Conservation (phyloP, 2,888 invertebrate species). For the Drosophila buzzatii region DNA sequence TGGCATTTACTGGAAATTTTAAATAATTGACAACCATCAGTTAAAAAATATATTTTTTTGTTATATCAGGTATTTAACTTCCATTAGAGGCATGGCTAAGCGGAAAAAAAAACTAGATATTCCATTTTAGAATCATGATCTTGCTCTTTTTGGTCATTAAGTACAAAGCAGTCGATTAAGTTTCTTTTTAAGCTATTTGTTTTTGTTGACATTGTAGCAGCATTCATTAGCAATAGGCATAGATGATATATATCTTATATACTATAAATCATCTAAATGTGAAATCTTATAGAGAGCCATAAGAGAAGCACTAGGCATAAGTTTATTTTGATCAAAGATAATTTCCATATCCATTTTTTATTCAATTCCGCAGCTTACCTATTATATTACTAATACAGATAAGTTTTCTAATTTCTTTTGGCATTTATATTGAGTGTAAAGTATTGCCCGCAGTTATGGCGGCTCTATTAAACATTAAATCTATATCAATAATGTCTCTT, state of each 20-base stretch:
- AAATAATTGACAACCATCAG: neutral
- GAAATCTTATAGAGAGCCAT: neutral
- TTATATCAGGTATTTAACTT: neutral
- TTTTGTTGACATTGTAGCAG: neutral
- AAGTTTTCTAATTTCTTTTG: neutral
- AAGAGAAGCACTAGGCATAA: conserved; percentile 2
- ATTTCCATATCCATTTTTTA: neutral
- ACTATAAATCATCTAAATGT: neutral
- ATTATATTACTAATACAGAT: neutral
- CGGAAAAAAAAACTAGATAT: neutral
- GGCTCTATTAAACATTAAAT: neutral
- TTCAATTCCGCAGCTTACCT: neutral
- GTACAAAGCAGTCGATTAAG: neutral
- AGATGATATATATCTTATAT: neutral
- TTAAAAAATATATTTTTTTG: neutral
- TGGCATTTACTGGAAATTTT: neutral
- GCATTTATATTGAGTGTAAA: neutral
- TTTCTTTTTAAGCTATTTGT: neutral
- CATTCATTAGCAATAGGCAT: neutral
- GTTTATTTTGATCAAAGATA: neutral
- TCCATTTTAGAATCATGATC: neutral
- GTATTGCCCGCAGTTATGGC: neutral
- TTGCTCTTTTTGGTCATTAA: neutral
- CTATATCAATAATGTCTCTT: neutral
- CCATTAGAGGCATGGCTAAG: neutral